These are phyloP conservation scores for Malaclemys terrapin DNA, from an alignment of 2,113 vertebrate species.

Conservation along the genomic window DNA sequence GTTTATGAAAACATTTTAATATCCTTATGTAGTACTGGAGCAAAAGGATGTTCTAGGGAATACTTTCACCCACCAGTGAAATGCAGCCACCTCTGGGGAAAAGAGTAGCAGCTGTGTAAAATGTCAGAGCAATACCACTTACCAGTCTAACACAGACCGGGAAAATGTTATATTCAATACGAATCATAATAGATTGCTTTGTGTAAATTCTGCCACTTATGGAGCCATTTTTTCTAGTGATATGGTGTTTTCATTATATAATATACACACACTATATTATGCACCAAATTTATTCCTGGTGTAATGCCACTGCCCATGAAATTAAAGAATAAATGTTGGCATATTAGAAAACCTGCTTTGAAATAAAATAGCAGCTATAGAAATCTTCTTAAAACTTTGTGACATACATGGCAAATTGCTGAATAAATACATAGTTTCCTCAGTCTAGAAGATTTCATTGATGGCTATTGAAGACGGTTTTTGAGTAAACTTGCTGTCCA, in stretches of 20 bases:
- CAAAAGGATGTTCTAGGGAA: neutral
- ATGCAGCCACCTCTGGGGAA: neutral
- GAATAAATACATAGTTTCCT: neutral
- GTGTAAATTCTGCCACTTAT: conserved; percentile 1
- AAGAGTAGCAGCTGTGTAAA: conserved; percentile 14
- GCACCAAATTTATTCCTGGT: neutral
- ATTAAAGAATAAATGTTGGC: rapidly evolving
- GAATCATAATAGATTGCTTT: neutral
- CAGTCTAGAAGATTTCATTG: conserved; percentile 62
- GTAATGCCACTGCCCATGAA: neutral
- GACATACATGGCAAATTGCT: neutral
- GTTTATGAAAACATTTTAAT: neutral
- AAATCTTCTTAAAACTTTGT: neutral
- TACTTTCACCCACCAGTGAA: conserved; percentile 7
- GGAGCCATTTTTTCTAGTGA: neutral
- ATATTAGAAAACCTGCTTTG: neutral
- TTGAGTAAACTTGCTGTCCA: conserved; percentile 23
- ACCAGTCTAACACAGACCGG: neutral
- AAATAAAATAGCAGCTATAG: neutral
- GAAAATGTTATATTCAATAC: neutral
- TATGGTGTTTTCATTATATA: too few relatives aligned
- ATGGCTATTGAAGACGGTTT: conserved; percentile 51
- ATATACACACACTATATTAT: neutral
- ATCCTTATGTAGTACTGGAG: neutral
- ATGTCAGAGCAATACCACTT: neutral